Evolutionary conservation across 2,888 invertebrate genomes (phyloP).

Genomic region (Sussaba pulchella): DNA sequence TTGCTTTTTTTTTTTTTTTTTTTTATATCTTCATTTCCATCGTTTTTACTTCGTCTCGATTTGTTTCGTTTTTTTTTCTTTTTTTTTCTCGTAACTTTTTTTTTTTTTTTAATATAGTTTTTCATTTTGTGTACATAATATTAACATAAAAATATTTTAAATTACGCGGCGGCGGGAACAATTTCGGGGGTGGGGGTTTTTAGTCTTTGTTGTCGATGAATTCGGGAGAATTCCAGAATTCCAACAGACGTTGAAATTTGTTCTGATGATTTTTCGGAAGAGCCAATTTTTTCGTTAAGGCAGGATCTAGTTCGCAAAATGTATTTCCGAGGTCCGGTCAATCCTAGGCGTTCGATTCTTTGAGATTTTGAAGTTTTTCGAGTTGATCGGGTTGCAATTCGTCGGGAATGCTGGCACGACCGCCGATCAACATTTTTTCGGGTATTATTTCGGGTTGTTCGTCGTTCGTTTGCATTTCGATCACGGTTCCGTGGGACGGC

Average conservation of each 20-base stretch:
- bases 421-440: constrained; percentile 88
- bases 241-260: constrained; percentile 81
- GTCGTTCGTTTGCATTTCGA: constrained; percentile 73
- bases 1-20: constrained; percentile 58
- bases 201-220: constrained; percentile 74
- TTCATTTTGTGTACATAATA: constrained; percentile 75
- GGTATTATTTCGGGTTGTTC: constrained; percentile 77
- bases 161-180: constrained; percentile 56
- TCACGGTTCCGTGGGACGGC: constrained; percentile 77
- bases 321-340: constrained; percentile 81
- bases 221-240: constrained; percentile 82
- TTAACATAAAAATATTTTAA: constrained; percentile 77
- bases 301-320: constrained; percentile 70
- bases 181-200: too few species aligned
- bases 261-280: constrained; percentile 82
- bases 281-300: constrained; percentile 80
- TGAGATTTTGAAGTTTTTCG: constrained; percentile 94
- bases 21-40: constrained; percentile 39
- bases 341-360: constrained; percentile 95
- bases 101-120: too few species aligned
- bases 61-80: constrained; percentile 32
- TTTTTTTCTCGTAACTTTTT: too few species aligned
- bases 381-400: constrained; percentile 95
- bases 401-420: constrained; percentile 94
- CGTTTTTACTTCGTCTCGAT: constrained; percentile 40